These are phyloP conservation scores for Agonopterix arenella DNA, from an alignment of 2,888 invertebrate species.

Conservation along the genomic window DNA sequence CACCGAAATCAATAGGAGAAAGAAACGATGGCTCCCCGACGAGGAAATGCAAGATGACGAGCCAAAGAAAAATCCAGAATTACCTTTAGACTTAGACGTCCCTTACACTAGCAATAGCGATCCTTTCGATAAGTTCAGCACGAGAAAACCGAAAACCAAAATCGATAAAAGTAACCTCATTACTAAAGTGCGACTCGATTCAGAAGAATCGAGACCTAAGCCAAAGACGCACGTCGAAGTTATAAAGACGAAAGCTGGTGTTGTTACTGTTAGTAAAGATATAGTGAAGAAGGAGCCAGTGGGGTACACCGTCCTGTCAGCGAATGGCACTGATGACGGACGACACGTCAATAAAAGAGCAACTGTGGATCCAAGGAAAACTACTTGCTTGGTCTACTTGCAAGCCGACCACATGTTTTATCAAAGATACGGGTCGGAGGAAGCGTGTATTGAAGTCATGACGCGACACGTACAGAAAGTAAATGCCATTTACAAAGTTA, in stretches of 20 bases:
- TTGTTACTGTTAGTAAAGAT: conserved; percentile 79
- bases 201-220: conserved; percentile 76
- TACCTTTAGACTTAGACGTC: conserved; percentile 80
- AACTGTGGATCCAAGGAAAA: conserved; percentile 89
- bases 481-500: conserved; percentile 90
- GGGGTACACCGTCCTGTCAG: conserved; percentile 62
- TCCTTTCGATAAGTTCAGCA: conserved; percentile 65
- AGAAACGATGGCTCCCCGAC: conserved; percentile 83
- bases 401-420: conserved; percentile 98
- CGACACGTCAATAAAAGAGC: conserved; percentile 81
- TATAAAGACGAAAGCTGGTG: conserved; percentile 80
- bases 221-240: conserved; percentile 82
- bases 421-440: conserved; percentile 94
- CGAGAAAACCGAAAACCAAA: conserved; percentile 70
- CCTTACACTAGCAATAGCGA: conserved; percentile 80
- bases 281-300: conserved; percentile 78
- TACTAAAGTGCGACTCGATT: conserved; percentile 70
- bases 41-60: conserved; percentile 78
- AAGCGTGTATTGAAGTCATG: conserved; percentile 96
- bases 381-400: conserved; percentile 95
- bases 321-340: conserved; percentile 71
- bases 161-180: conserved; percentile 73
- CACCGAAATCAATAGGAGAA: conserved; percentile 56
- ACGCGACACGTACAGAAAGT: conserved; percentile 96
- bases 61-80: conserved; percentile 79